phyloP scores from a whole-genome alignment of 2,888 invertebrate genomes.

The Prenolepis imparis region DNA sequence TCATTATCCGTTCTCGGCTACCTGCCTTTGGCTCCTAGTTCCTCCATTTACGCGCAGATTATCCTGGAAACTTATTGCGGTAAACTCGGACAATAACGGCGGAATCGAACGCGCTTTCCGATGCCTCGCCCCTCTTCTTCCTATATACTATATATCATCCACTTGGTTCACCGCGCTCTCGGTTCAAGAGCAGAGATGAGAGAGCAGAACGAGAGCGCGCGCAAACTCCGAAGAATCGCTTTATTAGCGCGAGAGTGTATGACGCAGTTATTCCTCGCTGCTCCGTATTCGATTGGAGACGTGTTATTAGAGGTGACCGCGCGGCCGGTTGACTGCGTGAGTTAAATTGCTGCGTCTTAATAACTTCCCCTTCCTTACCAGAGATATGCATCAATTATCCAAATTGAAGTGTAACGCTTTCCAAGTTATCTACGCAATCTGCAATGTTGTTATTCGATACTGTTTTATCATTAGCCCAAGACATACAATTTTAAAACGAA shows the following conservation, averaged over 20 bases:
- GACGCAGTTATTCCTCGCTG: conserved; percentile 36
- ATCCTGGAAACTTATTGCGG: conserved; percentile 83
- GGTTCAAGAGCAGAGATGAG: neutral
- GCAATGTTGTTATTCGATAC: conserved; percentile 48
- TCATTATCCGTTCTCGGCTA: conserved; percentile 84
- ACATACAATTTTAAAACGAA: conserved; percentile 35
- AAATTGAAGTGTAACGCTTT: conserved; percentile 56
- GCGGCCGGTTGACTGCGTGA: conserved; percentile 40
- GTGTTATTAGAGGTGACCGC: conserved; percentile 51
- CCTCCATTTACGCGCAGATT: conserved; percentile 80
- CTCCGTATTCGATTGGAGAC: conserved; percentile 49
- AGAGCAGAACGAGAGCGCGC: neutral
- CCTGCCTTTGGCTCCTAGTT: conserved; percentile 71
- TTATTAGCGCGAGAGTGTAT: conserved; percentile 48
- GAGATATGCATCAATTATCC: conserved; percentile 53
- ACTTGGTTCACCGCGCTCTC: neutral
- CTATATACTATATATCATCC: conserved; percentile 20
- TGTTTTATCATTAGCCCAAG: conserved; percentile 48
- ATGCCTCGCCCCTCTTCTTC: conserved; percentile 38
- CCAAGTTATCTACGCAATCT: conserved; percentile 51
- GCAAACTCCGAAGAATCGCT: conserved; percentile 45
- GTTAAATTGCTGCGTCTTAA: conserved; percentile 55
- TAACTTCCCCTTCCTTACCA: conserved; percentile 51
- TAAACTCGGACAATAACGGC: conserved; percentile 83
- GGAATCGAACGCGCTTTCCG: conserved; percentile 77